Evolutionary conservation across 2,797 vertebrate species (phyloP).

Genomic region (Onychomys torridus): DNA sequence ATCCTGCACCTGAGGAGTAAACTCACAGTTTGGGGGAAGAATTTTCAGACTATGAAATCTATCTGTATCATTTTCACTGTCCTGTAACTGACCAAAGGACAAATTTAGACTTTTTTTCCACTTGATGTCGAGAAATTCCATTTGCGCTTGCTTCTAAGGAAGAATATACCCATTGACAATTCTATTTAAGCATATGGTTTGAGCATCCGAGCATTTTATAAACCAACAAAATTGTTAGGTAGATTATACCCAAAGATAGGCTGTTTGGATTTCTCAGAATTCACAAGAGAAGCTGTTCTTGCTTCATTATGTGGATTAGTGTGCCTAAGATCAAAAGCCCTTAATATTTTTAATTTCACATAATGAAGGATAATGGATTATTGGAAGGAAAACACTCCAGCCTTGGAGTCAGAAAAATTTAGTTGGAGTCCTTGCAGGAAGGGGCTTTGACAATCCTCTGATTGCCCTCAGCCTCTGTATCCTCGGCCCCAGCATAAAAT

Average conservation of each 20-base stretch:
- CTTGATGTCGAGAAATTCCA: neutral
- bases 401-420: neutral
- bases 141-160: neutral
- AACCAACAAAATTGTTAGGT: neutral
- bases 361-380: neutral
- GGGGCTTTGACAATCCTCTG: neutral
- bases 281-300: neutral
- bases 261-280: neutral
- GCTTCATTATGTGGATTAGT: neutral
- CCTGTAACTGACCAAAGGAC: neutral
- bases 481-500: neutral
- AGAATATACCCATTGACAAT: slow-evolving; percentile 4
- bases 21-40: neutral
- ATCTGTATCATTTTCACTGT: neutral
- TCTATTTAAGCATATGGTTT: slow-evolving; percentile 51
- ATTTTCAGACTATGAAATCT: neutral
- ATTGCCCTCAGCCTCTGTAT: neutral
- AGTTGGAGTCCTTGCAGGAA: neutral
- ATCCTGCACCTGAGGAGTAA: neutral
- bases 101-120: neutral
- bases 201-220: slow-evolving; percentile 56
- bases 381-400: neutral
- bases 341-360: neutral
- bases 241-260: neutral
- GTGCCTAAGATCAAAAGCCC: neutral